Evolutionary conservation across 2,113 vertebrate species (phyloP).

Genomic region (Carlito syrichta): DNA sequence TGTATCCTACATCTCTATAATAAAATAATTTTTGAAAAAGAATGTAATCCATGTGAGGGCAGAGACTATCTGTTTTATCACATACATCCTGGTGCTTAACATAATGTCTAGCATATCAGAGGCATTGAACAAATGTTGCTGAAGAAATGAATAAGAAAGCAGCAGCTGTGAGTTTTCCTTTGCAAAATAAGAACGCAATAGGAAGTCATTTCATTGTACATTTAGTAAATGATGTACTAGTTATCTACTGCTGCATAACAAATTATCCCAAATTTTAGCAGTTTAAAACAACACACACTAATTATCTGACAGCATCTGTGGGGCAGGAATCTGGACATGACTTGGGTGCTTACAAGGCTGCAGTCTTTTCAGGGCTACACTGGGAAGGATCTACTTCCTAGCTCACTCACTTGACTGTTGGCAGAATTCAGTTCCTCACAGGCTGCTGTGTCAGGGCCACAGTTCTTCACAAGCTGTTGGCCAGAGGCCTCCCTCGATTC

Average conservation of each 20-base stretch:
- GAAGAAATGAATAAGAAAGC: neutral
- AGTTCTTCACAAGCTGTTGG: neutral
- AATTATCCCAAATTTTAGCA: neutral
- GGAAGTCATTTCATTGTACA: neutral
- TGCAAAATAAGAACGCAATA: neutral
- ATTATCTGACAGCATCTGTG: neutral
- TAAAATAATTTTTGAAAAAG: too few relatives aligned
- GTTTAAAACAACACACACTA: neutral
- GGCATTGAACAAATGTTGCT: neutral
- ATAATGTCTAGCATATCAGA: neutral
- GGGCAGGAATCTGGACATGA: neutral
- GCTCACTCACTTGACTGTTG: neutral
- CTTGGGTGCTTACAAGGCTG: neutral
- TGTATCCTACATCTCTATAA: too few relatives aligned
- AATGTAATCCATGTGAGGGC: neutral
- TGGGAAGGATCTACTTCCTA: slow-evolving; percentile 1
- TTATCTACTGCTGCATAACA: neutral
- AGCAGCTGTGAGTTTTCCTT: neutral
- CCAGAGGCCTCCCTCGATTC: neutral
- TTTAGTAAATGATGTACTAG: neutral
- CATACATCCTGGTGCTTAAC: neutral
- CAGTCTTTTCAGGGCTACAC: neutral
- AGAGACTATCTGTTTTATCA: neutral
- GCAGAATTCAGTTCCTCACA: neutral
- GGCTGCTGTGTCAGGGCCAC: neutral